Percentiles rank a stretch among this genome's conserved stretches.
These are phyloP conservation scores for Carterocephalus palaemon DNA, from an alignment of 2,888 invertebrate species.

Conservation along the genomic window DNA sequence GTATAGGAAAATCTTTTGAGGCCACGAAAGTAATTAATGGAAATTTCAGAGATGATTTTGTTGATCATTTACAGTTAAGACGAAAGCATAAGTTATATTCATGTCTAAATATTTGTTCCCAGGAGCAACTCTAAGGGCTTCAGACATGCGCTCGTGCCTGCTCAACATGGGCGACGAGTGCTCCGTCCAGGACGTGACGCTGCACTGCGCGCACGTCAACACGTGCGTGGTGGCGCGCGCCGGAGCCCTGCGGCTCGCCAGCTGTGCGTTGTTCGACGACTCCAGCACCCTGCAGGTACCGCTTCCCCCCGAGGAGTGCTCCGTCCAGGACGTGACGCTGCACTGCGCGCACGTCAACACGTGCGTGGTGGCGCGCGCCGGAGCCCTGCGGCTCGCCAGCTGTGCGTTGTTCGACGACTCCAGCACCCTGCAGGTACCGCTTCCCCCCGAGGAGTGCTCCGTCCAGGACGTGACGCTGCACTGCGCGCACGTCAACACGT, in stretches of 20 bases:
- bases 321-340: slow-evolving; percentile 48
- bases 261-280: slow-evolving; percentile 50
- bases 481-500: slow-evolving; percentile 55
- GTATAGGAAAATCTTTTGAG: too few relatives aligned
- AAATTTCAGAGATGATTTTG: too few relatives aligned
- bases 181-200: slow-evolving; percentile 44
- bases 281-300: slow-evolving; percentile 52
- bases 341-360: slow-evolving; percentile 57
- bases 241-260: slow-evolving; percentile 44
- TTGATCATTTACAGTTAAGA: too few relatives aligned
- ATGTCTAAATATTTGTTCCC: too few relatives aligned
- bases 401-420: slow-evolving; percentile 52
- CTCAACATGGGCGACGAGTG: slow-evolving; percentile 57
- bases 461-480: slow-evolving; percentile 50
- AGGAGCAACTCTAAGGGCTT: slow-evolving; percentile 54
- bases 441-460: slow-evolving; percentile 46
- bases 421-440: slow-evolving; percentile 48
- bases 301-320: slow-evolving; percentile 45
- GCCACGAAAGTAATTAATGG: too few relatives aligned
- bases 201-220: slow-evolving; percentile 55
- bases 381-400: slow-evolving; percentile 42
- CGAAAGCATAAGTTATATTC: too few relatives aligned
- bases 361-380: slow-evolving; percentile 47
- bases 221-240: slow-evolving; percentile 51
- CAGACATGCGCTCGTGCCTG: slow-evolving; percentile 62